Percentiles rank a stretch among this genome's conserved stretches.
Conservation (phyloP, 2,888 invertebrate species). For the Fragum whitleyi region DNA sequence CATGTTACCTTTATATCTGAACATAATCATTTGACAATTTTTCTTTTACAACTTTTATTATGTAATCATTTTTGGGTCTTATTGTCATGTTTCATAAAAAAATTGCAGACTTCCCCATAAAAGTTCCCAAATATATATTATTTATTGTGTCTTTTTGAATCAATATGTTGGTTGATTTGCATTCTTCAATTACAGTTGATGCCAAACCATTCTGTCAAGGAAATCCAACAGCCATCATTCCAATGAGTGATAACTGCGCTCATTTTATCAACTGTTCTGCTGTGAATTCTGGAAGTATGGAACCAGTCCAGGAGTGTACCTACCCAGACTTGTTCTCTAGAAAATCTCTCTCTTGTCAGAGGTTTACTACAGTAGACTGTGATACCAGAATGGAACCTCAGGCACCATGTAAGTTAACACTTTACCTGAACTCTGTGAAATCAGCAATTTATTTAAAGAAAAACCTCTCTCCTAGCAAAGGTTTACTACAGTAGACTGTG, state of each 20-base stretch:
- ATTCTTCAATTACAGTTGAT: conserved; percentile 52
- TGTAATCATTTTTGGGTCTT: too few species aligned
- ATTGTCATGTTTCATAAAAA: too few species aligned
- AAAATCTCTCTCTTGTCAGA: conserved; percentile 58
- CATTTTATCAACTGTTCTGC: conserved; percentile 61
- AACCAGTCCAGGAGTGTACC: conserved; percentile 66
- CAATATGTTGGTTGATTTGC: neutral
- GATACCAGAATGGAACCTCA: conserved; percentile 66
- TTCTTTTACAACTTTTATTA: too few species aligned
- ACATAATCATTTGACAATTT: too few species aligned
- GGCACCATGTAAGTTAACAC: conserved; percentile 62
- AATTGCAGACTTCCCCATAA: too few species aligned
- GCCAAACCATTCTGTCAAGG: conserved; percentile 59
- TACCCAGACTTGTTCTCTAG: conserved; percentile 73
- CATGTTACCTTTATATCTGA: too few species aligned
- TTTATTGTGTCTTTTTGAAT: too few species aligned
- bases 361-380: conserved; percentile 67
- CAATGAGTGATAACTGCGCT: conserved; percentile 61
- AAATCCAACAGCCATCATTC: conserved; percentile 57
- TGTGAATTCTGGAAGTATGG: conserved; percentile 7
- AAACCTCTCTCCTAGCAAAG: conserved; percentile 58
- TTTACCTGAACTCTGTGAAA: too few species aligned
- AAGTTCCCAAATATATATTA: too few species aligned
- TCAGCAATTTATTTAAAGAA: conserved; percentile 68
- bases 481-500: conserved; percentile 67